A percentile compares a stretch with the other conserved stretches of the same genome.
Conservation (phyloP, 2,888 invertebrate genomes). For the Seira sanloemensis region DNA sequence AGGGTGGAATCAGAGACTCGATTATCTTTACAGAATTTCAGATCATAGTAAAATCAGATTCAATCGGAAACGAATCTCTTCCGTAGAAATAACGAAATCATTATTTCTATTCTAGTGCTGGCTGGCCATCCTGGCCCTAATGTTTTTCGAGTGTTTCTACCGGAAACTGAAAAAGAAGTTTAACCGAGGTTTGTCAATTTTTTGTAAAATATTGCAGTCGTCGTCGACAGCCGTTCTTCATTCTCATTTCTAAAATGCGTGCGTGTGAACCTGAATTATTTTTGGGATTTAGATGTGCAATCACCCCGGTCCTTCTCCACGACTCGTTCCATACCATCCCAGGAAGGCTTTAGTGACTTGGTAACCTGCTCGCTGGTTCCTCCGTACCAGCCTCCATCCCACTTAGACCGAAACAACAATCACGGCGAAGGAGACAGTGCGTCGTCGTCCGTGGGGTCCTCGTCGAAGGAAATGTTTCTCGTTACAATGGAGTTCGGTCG, state of each 20-base stretch:
- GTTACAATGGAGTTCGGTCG: conserved; percentile 15
- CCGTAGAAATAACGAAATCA: background rate
- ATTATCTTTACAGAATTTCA: no score
- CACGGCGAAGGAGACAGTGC: background rate
- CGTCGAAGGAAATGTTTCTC: conserved; percentile 31
- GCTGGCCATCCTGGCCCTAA: conserved; percentile 40
- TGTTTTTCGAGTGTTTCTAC: conserved; percentile 60
- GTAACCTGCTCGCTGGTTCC: no score
- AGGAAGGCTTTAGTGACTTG: background rate
- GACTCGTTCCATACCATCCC: background rate
- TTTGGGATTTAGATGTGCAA: background rate
- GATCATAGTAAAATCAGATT: no score
- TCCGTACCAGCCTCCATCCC: no score
- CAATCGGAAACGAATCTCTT: no score
- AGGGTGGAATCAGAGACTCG: no score
- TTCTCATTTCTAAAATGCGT: no score
- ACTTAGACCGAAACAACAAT: background rate
- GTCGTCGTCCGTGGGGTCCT: conserved; percentile 8
- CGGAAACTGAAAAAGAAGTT: conserved; percentile 46
- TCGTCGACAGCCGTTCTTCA: no score
- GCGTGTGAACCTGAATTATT: no score
- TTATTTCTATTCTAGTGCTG: conserved; percentile 43
- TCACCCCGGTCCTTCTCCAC: background rate
- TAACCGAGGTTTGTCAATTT: conserved; percentile 51
- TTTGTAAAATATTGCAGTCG: no score